Conservation (phyloP, 2,797 vertebrate genomes). For the Oryzias sinensis region DNA sequence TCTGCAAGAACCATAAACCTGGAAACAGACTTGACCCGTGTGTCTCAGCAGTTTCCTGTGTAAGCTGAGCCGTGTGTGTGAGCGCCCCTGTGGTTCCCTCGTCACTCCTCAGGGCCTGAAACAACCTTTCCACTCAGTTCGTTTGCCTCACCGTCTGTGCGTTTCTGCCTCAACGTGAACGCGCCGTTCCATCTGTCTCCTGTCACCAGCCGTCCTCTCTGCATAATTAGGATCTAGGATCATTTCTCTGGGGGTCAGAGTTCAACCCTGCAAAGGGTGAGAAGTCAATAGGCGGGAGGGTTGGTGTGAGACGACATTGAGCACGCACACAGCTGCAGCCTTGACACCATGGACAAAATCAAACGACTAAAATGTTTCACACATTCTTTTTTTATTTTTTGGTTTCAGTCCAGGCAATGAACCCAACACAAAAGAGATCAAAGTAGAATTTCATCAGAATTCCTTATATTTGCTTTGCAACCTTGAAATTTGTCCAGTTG, state of each 20-base stretch:
- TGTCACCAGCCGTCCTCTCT: constrained; percentile 64
- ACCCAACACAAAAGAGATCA: too few species aligned
- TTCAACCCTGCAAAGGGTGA: constrained; percentile 62
- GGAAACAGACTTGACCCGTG: constrained; percentile 67
- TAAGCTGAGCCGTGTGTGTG: constrained; percentile 49
- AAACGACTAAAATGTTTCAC: neutral
- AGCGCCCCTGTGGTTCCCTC: constrained; percentile 47
- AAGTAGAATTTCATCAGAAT: too few species aligned
- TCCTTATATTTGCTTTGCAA: too few species aligned
- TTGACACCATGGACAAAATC: constrained; percentile 35
- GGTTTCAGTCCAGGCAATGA: too few species aligned
- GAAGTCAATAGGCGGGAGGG: constrained; percentile 49
- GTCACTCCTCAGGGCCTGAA: constrained; percentile 52
- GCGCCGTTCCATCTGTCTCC: constrained; percentile 69
- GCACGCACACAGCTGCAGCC: constrained; percentile 62
- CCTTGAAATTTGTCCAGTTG: too few species aligned
- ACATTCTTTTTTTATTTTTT: too few species aligned
- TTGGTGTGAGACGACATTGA: constrained; percentile 71
- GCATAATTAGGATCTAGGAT: constrained; percentile 72
- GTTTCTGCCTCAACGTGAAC: constrained; percentile 46
- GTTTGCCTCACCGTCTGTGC: constrained; percentile 11
- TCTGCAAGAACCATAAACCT: constrained; percentile 66
- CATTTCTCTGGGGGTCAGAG: constrained; percentile 62
- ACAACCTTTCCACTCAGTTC: too few species aligned
- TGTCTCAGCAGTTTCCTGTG: constrained; percentile 77